These are phyloP conservation scores for Hycleus cichorii DNA, from an alignment of 1,140 invertebrate species.

Conservation along the genomic window DNA sequence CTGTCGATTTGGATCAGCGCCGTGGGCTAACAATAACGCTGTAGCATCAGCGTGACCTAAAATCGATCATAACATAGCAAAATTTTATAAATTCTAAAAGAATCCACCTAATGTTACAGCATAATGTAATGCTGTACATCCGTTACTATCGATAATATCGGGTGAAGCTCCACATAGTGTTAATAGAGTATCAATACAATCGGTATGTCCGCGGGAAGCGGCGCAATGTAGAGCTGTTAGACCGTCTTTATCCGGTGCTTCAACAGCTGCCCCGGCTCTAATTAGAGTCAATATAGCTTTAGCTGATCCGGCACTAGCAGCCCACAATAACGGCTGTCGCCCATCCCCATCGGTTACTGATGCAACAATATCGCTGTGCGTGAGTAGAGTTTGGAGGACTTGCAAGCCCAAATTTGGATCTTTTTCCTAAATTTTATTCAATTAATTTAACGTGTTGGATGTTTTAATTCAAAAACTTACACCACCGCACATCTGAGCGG, in stretches of 20 bases:
- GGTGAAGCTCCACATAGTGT: slow-evolving; percentile 82
- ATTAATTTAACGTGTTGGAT: too few species aligned
- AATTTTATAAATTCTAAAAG: background rate
- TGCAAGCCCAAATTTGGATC: slow-evolving; percentile 58
- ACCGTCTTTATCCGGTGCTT: slow-evolving; percentile 75
- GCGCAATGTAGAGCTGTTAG: slow-evolving; percentile 91
- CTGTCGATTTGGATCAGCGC: slow-evolving; percentile 84
- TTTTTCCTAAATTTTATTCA: slow-evolving; percentile 30
- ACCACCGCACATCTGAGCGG: slow-evolving; percentile 89
- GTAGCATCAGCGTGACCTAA: slow-evolving; percentile 88
- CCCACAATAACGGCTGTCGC: slow-evolving; percentile 90
- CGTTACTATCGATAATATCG: slow-evolving; percentile 80
- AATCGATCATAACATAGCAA: background rate
- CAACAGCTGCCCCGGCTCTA: slow-evolving; percentile 73
- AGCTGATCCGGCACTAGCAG: slow-evolving; percentile 89
- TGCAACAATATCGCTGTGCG: slow-evolving; percentile 67
- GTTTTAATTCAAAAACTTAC: slow-evolving; percentile 36
- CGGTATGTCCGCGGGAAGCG: slow-evolving; percentile 86
- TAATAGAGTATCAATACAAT: slow-evolving; percentile 85
- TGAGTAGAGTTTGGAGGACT: slow-evolving; percentile 76
- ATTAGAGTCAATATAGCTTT: slow-evolving; percentile 82
- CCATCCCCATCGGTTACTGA: slow-evolving; percentile 85
- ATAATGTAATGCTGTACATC: slow-evolving; percentile 94
- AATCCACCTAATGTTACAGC: slow-evolving; percentile 68
- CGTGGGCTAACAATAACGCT: slow-evolving; percentile 76